Conservation (phyloP, 2,888 invertebrate genomes). For the Ephialtes manifestator region DNA sequence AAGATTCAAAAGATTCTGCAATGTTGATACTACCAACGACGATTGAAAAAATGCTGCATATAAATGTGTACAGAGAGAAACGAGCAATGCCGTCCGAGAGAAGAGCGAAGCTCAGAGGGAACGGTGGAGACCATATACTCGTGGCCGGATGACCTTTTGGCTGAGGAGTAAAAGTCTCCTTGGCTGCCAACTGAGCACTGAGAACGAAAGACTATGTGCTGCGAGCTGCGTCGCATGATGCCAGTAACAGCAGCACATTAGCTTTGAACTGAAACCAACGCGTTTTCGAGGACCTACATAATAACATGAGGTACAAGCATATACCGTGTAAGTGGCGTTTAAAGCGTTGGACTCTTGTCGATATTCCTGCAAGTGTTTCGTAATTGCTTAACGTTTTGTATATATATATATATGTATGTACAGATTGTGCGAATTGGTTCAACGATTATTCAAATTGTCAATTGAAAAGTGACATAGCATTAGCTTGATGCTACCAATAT, state of each 20-base stretch:
- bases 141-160: slow-evolving; percentile 82
- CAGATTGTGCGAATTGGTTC: background rate
- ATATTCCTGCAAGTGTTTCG: slow-evolving; percentile 51
- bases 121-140: slow-evolving; percentile 70
- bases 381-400: slow-evolving; percentile 41
- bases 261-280: slow-evolving; percentile 40
- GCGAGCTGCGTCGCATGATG: slow-evolving; percentile 24
- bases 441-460: background rate
- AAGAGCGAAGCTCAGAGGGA: slow-evolving; percentile 64
- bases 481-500: background rate
- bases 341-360: slow-evolving; percentile 15
- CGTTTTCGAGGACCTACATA: slow-evolving; percentile 56
- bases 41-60: slow-evolving; percentile 1
- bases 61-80: slow-evolving; percentile 31
- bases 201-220: slow-evolving; percentile 40
- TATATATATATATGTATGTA: background rate
- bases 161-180: slow-evolving; percentile 79
- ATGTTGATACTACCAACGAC: background rate
- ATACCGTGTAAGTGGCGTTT: background rate
- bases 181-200: slow-evolving; percentile 26
- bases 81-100: slow-evolving; percentile 69
- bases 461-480: background rate
- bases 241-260: slow-evolving; percentile 31
- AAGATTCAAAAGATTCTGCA: slow-evolving; percentile 28
- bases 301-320: slow-evolving; percentile 21